Evolutionary conservation across 2,113 vertebrate genomes (phyloP).

Genomic region (Jaculus jaculus): DNA sequence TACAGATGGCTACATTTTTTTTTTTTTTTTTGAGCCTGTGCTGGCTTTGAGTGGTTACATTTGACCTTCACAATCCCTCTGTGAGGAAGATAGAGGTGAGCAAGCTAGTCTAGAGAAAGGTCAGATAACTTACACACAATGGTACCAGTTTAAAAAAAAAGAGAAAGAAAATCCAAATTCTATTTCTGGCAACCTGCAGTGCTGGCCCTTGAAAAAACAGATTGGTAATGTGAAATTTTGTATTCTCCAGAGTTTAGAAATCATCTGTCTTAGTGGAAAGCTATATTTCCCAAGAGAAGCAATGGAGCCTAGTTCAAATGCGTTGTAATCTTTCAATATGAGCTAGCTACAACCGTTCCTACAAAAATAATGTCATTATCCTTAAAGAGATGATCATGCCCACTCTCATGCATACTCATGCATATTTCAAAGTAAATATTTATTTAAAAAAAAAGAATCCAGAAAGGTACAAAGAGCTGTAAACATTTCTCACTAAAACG

Average conservation of each 20-base stretch:
- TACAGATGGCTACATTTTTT: accelerated
- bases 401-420: not conserved
- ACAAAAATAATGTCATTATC: not conserved
- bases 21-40: not conserved
- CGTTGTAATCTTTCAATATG: not conserved
- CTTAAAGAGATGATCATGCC: not conserved
- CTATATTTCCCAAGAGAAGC: not conserved
- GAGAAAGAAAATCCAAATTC: not conserved
- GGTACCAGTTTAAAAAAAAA: not conserved
- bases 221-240: not conserved
- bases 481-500: accelerated
- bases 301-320: not conserved
- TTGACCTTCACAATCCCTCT: not conserved
- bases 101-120: not conserved
- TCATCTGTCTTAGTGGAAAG: not conserved
- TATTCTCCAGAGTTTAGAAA: not conserved
- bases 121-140: too few species aligned
- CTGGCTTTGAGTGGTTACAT: not conserved
- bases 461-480: not conserved
- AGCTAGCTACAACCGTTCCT: not conserved
- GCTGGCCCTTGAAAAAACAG: not conserved
- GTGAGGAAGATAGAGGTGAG: not conserved
- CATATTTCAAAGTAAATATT: not conserved
- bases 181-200: not conserved
- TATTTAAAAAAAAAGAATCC: not conserved